phyloP scores from a whole-genome alignment of 2,888 invertebrate species.

The Drosophila longiperda region DNA sequence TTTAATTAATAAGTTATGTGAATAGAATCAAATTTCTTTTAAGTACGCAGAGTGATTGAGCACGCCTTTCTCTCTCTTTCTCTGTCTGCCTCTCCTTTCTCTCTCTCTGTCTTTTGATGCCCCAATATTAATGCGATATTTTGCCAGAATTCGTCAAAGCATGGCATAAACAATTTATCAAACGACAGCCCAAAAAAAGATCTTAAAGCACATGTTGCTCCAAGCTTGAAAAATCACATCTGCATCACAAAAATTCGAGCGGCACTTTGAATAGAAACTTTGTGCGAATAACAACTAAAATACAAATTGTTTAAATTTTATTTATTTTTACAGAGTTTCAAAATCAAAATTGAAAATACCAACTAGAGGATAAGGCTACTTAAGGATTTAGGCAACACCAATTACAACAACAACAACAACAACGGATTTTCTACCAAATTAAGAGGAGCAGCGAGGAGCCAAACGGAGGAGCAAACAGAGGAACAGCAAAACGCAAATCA shows the following conservation, averaged over 20 bases:
- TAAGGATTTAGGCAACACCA: conserved; percentile 77
- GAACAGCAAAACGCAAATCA: conserved; percentile 83
- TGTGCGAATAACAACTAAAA: conserved; percentile 28
- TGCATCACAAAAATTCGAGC: conserved; percentile 9
- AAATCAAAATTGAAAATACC: conserved; percentile 83
- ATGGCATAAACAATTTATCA: conserved; percentile 66
- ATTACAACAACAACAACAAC: conserved; percentile 56
- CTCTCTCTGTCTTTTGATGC: not conserved
- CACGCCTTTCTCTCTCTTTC: not conserved
- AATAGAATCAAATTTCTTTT: not conserved
- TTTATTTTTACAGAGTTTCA: conserved; percentile 83
- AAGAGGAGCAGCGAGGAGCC: conserved; percentile 35
- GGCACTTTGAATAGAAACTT: conserved; percentile 50
- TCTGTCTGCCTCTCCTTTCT: not conserved
- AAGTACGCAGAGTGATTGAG: not conserved
- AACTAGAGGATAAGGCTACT: conserved; percentile 79
- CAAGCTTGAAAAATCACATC: conserved; percentile 20
- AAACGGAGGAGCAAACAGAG: conserved; percentile 73
- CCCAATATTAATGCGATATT: conserved; percentile 6
- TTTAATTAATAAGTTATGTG: not conserved
- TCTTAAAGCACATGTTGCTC: conserved; percentile 39
- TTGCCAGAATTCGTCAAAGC: conserved; percentile 56
- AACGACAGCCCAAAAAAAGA: conserved; percentile 13
- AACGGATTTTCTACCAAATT: conserved; percentile 72
- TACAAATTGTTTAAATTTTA: conserved; percentile 13